Evolutionary conservation across 2,113 vertebrate genomes (phyloP), one percentile per base, ranked within the genome.

Genomic region (Melanotaenia duboulayi): DNA sequence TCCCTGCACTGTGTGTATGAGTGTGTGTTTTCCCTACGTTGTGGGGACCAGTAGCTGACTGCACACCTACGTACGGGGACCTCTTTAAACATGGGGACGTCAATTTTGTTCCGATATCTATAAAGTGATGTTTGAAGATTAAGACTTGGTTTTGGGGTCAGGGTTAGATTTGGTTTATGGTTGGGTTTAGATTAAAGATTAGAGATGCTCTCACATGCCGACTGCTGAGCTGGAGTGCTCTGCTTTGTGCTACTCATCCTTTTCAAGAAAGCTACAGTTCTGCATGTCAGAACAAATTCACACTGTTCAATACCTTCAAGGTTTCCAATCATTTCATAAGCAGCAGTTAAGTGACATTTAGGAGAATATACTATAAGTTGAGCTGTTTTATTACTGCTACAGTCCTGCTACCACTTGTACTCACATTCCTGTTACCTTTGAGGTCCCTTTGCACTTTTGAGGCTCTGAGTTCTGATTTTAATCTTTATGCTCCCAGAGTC

Each of bases 151-250:
- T 28, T 28, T 28, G 6, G 28, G 28, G 28, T 28, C 28, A 28
- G 28, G 28, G 28, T 28, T 28, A 28, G 28, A 28, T 6, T 28
- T 28, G 28, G 28, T 28, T 28, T 28, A 28, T 28, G 28, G 28
- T 28, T 28, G 6, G 28, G 28, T 28, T 28, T 28, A 28, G 28
- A 28, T 28, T 3, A 28, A 28, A 28, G 28, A 28, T 28, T 28
- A 28, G 28, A 6, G 28, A 3, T 28, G 68, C 56, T 0, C 49
- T 61, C 9, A 13, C 32, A 64, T 4, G 0, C 39, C 60, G 32
- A 51, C 52, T 81, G 66, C 74, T 68, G 62, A 76, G 68, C 72
- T 49, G 49, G 13, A 13, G n/a, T 14, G 4, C 57, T 63, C 17
- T 23, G 22, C 51, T 65, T 67, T 68, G 48, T 50, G 7, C 24